These are phyloP conservation scores for Eudyptes chrysolophus DNA, from an alignment of 2,113 vertebrate species.

Conservation along the genomic window DNA sequence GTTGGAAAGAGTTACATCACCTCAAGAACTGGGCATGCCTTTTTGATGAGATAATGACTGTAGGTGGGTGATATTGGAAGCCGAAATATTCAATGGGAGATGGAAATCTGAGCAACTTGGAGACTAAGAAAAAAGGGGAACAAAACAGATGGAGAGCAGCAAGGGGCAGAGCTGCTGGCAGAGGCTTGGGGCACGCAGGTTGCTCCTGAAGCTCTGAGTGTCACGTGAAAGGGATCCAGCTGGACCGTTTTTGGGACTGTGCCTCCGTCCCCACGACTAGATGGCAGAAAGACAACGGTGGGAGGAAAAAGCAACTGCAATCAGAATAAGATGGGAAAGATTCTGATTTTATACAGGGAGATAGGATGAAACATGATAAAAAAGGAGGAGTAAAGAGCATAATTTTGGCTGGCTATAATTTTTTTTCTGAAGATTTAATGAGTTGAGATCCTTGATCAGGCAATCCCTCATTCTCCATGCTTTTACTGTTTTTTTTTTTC, in stretches of 20 bases:
- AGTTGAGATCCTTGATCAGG: not conserved
- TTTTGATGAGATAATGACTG: not conserved
- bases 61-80: not conserved
- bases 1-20: slow-evolving; percentile 21
- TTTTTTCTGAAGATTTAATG: not conserved
- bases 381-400: not conserved
- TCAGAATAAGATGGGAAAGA: not conserved
- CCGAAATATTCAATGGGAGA: not conserved
- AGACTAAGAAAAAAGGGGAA: not conserved
- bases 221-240: not conserved
- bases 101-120: not conserved
- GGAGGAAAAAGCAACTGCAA: not conserved
- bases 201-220: not conserved
- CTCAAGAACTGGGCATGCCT: not conserved
- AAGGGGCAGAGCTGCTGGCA: not conserved
- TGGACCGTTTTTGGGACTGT: not conserved
- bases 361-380: not conserved
- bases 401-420: not conserved
- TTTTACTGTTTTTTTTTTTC: not conserved
- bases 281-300: not conserved
- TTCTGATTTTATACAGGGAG: not conserved
- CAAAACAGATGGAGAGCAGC: slow-evolving; percentile 22
- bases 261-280: accelerated
- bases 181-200: not conserved
- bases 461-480: not conserved